These are phyloP conservation scores for Morelia viridis DNA, from an alignment of 2,797 vertebrate species.

Conservation along the genomic window DNA sequence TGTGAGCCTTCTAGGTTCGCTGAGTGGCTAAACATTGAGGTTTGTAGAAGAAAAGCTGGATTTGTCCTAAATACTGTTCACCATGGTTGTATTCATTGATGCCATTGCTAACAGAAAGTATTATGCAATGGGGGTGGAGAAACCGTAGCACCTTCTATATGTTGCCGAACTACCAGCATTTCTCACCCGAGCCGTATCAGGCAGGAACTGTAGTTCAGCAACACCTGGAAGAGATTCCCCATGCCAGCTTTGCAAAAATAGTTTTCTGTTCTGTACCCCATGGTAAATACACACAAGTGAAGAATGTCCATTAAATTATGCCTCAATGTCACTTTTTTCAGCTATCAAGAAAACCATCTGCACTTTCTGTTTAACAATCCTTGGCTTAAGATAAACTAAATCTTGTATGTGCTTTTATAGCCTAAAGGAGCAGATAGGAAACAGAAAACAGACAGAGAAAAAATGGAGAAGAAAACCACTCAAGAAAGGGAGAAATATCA, in stretches of 20 bases:
- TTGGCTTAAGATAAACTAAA: conserved; percentile 55
- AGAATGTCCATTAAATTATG: neutral
- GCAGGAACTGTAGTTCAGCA: neutral
- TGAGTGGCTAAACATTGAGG: neutral
- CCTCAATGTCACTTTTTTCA: conserved; percentile 46
- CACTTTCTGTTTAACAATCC: conserved; percentile 36
- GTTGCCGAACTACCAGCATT: neutral
- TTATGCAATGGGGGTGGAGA: neutral
- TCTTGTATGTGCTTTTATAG: conserved; percentile 71
- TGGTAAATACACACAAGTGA: neutral
- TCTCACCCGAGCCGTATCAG: neutral
- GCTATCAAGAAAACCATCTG: conserved; percentile 33
- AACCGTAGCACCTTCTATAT: neutral
- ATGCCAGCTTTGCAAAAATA: neutral
- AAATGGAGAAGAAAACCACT: conserved; percentile 88
- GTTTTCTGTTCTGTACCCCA: too few species aligned
- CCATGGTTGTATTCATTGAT: neutral
- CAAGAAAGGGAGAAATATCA: conserved; percentile 95
- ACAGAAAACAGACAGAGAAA: conserved; percentile 94
- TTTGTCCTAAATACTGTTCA: neutral
- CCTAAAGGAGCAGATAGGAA: conserved; percentile 97
- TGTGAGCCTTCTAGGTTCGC: neutral
- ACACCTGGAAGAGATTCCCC: neutral
- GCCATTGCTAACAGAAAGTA: neutral
- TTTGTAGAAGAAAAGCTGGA: neutral